Evolutionary conservation across 2,888 invertebrate species (phyloP), one percentile per base, ranked within the genome.

Genomic region (Xestia ashworthii): DNA sequence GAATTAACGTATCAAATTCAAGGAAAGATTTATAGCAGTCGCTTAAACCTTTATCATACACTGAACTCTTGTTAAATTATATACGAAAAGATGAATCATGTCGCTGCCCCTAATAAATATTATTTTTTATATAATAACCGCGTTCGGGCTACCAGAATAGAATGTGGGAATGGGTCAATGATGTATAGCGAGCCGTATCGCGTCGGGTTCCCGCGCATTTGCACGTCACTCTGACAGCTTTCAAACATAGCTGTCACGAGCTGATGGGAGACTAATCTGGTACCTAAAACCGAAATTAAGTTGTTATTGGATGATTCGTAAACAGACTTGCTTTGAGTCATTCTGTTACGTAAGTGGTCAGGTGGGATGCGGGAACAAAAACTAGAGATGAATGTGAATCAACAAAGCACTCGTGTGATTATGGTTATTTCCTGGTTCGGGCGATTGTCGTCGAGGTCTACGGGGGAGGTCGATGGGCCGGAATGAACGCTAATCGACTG

Each of bases 181-280:
- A 83, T 84, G 81, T 74, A 84, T 79, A 58, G 71, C 76, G 72
- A 80, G 65, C 66, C 69, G 67, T 41, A 79, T 83, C 76, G 75
- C 76, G 76, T 77, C 68, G 76, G 66, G 72, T 85, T 85, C 83
- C 82, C 89, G 87, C 87, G 84, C 80, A 80, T 81, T 78, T 74
- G 77, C 80, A 78, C 82, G 83, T 87, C 88, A 83, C 53, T 76
- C 41, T 89, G 84, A 88, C 86, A 90, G 81, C 76, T 89, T 82
- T 89, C 89, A 90, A 90, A 90, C 77, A 87, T 85, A 71, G 82
- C 83, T 81, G 78, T 76, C 87, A 84, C 25, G 65, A 67, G 44
- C 72, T 83, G 85, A 83, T 80, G 78, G 83, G 67, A 78, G 69
- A 77, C 65, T 66, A 87, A 83, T 89, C 81, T 64, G 75, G 66